Evolutionary conservation across 2,797 vertebrate genomes (phyloP).

Genomic region (Gymnoscopelus braueri): DNA sequence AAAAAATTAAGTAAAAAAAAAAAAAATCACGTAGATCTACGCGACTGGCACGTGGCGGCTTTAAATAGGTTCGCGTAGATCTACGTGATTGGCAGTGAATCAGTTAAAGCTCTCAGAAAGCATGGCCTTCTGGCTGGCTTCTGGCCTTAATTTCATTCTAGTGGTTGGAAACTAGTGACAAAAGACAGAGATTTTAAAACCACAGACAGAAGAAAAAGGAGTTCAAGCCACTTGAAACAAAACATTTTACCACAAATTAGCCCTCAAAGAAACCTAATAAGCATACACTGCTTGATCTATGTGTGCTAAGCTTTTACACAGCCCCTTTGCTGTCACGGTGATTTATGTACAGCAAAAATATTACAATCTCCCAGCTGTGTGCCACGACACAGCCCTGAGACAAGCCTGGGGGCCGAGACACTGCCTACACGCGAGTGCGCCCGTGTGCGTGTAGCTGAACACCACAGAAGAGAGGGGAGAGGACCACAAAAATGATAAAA

Average conservation of each 20-base stretch:
- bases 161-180: neutral
- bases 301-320: slow-evolving; percentile 31
- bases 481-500: too few relatives aligned
- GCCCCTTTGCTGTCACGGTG: slow-evolving; percentile 40
- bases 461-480: too few relatives aligned
- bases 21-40: too few relatives aligned
- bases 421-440: slow-evolving; percentile 7
- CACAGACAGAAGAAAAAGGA: neutral
- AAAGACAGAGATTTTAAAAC: neutral
- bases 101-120: too few relatives aligned
- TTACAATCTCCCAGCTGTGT: slow-evolving; percentile 55
- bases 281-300: slow-evolving; percentile 16
- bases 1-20: too few relatives aligned
- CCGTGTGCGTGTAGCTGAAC: neutral
- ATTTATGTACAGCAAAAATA: slow-evolving; percentile 56
- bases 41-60: too few relatives aligned
- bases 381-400: slow-evolving; percentile 26
- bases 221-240: slow-evolving; percentile 4
- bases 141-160: too few relatives aligned
- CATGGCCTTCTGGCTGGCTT: too few relatives aligned
- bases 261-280: slow-evolving; percentile 14
- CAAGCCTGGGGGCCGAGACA: slow-evolving; percentile 22
- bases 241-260: slow-evolving; percentile 30
- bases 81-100: too few relatives aligned
- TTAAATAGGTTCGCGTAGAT: too few relatives aligned